Conservation (phyloP, 2,797 vertebrate species). For the Sebastes minor region DNA sequence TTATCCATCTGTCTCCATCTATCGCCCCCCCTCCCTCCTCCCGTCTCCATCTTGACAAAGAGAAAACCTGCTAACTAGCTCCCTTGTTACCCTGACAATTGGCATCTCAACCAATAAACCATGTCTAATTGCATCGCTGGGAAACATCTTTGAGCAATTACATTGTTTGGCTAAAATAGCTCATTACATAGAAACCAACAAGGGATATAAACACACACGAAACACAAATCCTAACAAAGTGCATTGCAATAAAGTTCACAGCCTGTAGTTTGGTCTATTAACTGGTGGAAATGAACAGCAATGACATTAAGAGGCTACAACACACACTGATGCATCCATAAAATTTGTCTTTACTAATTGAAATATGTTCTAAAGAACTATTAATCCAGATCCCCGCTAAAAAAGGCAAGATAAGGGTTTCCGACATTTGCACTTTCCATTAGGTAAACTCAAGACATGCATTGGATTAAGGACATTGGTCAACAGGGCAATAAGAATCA, state of each 20-base stretch:
- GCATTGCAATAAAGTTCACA: constrained; percentile 6
- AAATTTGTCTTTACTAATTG: not conserved
- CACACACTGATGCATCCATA: not conserved
- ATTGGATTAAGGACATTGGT: not conserved
- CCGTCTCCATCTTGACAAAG: constrained; percentile 11
- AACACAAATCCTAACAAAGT: constrained; percentile 9
- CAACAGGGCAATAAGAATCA: not conserved
- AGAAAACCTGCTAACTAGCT: constrained; percentile 32
- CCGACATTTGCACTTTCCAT: not conserved
- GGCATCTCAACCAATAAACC: constrained; percentile 47
- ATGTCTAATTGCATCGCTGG: constrained; percentile 47
- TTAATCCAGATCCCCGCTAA: not conserved
- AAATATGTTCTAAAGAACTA: not conserved
- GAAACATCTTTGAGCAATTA: constrained; percentile 48
- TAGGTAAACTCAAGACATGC: not conserved
- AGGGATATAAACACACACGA: not conserved
- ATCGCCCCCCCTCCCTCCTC: not conserved
- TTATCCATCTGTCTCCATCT: constrained; percentile 1
- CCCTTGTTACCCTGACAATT: constrained; percentile 54
- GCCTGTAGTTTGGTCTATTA: not conserved
- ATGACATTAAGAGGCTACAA: not conserved
- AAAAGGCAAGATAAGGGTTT: not conserved
- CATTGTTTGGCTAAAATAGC: constrained; percentile 33
- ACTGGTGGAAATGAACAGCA: not conserved
- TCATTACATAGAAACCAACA: constrained; percentile 33